Conservation (phyloP, 2,888 invertebrate species). For the Leucophenga montana region DNA sequence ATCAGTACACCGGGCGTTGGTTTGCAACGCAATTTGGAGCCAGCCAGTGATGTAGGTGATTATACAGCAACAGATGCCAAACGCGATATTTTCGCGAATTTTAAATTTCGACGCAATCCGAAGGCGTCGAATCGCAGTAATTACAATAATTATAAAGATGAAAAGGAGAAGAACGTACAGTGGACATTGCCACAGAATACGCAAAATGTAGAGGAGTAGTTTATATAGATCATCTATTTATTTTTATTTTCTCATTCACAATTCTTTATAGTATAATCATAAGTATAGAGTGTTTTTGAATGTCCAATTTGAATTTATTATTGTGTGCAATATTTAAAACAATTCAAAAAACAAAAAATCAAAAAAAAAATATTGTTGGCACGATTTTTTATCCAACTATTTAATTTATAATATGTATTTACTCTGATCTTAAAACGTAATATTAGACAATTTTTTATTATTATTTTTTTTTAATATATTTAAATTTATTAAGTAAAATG, state of each 20-base stretch:
- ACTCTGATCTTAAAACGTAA: too few relatives aligned
- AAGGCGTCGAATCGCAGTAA: conserved; percentile 58
- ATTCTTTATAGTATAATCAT: conserved; percentile 35
- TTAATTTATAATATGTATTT: too few relatives aligned
- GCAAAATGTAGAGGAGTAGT: conserved; percentile 35
- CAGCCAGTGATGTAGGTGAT: conserved; percentile 31
- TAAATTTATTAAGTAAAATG: neutral
- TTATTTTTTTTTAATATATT: conserved; percentile 1
- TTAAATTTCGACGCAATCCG: conserved; percentile 63
- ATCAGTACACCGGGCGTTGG: conserved; percentile 49
- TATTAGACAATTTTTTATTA: neutral
- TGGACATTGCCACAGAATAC: conserved; percentile 59
- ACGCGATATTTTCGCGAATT: conserved; percentile 69
- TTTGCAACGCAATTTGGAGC: conserved; percentile 60
- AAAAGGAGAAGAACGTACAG: conserved; percentile 64
- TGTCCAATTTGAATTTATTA: conserved; percentile 43
- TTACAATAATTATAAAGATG: conserved; percentile 48
- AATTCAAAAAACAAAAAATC: conserved; percentile 58
- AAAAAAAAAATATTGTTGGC: conserved; percentile 24
- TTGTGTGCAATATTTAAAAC: conserved; percentile 6
- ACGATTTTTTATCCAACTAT: too few relatives aligned
- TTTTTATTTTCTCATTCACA: conserved; percentile 39
- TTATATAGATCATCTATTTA: neutral
- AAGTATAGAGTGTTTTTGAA: conserved; percentile 54
- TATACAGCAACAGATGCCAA: conserved; percentile 42